A percentile compares a stretch with the other conserved stretches of the same genome.
Conservation (phyloP, 2,888 invertebrate genomes). For the Hypercompe scribonia region DNA sequence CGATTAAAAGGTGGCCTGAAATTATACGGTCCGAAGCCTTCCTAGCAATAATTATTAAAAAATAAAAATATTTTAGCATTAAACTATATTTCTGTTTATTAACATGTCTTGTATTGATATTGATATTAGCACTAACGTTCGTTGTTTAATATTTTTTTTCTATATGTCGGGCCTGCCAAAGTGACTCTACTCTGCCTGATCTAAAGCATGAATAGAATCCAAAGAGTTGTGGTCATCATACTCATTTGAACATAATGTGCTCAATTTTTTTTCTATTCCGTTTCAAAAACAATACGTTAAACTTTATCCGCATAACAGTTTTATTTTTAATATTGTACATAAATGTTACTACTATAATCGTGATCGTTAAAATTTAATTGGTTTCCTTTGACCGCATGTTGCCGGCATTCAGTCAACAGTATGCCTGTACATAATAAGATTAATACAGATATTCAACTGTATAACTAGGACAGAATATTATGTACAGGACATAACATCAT, state of each 20-base stretch:
- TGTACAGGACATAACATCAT: neutral
- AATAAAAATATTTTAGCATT: too few species aligned
- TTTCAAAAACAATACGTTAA: neutral
- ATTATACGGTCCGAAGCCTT: too few species aligned
- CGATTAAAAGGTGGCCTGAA: too few species aligned
- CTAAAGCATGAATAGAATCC: too few species aligned
- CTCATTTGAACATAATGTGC: neutral
- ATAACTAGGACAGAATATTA: neutral
- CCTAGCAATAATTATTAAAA: too few species aligned
- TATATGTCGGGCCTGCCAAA: too few species aligned
- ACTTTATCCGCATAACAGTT: neutral
- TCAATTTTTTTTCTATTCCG: neutral
- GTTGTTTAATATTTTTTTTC: too few species aligned
- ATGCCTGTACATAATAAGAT: neutral
- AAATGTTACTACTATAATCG: neutral
- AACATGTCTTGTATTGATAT: too few species aligned
- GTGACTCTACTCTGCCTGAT: too few species aligned
- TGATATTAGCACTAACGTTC: too few species aligned
- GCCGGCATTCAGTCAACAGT: neutral
- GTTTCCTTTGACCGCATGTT: neutral
- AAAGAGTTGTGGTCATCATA: too few species aligned
- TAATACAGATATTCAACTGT: neutral
- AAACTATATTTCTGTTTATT: too few species aligned
- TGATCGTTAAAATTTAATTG: neutral
- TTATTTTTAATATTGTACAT: neutral